Base-by-base conservation (phyloP, 2,797 vertebrate genomes). In the Meriones psammophilus region DNA sequence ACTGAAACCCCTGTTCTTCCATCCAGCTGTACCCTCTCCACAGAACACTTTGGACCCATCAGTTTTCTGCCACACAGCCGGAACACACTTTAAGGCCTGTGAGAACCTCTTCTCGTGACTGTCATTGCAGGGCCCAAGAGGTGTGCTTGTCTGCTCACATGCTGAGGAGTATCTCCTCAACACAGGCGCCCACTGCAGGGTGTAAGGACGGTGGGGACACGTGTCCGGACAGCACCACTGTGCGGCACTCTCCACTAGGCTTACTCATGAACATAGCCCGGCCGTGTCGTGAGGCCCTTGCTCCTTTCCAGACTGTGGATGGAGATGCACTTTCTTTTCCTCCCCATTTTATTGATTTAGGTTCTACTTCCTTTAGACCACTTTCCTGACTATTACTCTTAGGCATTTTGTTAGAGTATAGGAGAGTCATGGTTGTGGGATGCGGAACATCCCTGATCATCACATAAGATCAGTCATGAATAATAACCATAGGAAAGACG, bases 401-500 rank as follows among this genome's bases (percentile, higher is more conserved):
- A 94, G 95, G 46, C 60, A 71, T 79, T 91, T 97, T 87, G 84
- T 84, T 94, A 94, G 54, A 87, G 22, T 73, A 92, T 64, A 54
- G 60, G 91, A 89, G 79, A 95, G 26, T 26, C 54, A 84, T 95
- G 86, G 73, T 76, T 85, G 74, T 91, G 85, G 84, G 83, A 88
- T 88, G 71, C 77, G 30, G 58, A 87, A 66, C 54, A 42, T 87
- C 76, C 33, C 66, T n/a, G 62, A 28, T 95, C 87, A 96, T 96
- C 89, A 62, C 26, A 56, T 91, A 87, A 94, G 58, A 58, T 87
- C 87, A 50, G 28, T 80, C 8, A 3, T 96, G 93, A 96, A 22
- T 91, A 54, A 89, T 96, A 94, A 78, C 78, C 68, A 69, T 89
- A 94, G 95, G 89, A 95, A 96, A 89, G 88, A 66, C 76, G 74